Conservation (phyloP, 1,140 invertebrate species). For the Drosophila ironensis region DNA sequence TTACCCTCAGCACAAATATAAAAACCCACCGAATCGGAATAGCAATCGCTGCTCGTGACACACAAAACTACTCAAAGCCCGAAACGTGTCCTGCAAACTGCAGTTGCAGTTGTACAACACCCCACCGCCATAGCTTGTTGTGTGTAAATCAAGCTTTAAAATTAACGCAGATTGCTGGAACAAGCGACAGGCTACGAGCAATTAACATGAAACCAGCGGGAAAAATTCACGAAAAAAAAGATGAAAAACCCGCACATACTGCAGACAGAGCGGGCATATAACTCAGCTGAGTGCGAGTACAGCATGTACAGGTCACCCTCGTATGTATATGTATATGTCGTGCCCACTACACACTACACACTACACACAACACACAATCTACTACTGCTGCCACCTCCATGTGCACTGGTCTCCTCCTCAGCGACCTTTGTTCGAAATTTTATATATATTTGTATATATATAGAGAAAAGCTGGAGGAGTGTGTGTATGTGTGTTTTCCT, state of each 20-base stretch:
- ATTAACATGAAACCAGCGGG: conserved; percentile 75
- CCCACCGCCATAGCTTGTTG: conserved; percentile 36
- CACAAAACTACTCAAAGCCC: conserved; percentile 29
- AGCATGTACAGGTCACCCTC: conserved; percentile 15
- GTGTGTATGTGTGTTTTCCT: conserved; percentile 47
- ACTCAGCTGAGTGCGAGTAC: conserved; percentile 13
- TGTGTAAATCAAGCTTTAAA: conserved; percentile 79
- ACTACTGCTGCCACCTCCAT: too few relatives aligned
- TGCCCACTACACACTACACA: too few relatives aligned
- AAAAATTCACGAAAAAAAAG: conserved; percentile 1
- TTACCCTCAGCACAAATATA: conserved; percentile 3
- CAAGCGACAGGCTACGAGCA: conserved; percentile 73
- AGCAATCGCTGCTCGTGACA: conserved; percentile 27
- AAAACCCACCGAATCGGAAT: conserved; percentile 9
- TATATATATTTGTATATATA: conserved; percentile 26
- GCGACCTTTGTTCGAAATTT: conserved; percentile 74
- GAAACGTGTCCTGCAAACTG: conserved; percentile 19
- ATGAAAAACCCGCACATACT: conserved; percentile 19
- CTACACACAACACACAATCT: too few relatives aligned
- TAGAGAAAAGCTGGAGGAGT: conserved; percentile 9
- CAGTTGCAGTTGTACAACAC: not conserved
- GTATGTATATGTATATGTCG: not conserved
- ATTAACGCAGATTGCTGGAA: conserved; percentile 79
- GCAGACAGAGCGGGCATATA: conserved; percentile 53
- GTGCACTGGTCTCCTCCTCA: conserved; percentile 64